Conservation (phyloP, 2,797 vertebrate genomes). For the Gadopsis bispinosus region DNA sequence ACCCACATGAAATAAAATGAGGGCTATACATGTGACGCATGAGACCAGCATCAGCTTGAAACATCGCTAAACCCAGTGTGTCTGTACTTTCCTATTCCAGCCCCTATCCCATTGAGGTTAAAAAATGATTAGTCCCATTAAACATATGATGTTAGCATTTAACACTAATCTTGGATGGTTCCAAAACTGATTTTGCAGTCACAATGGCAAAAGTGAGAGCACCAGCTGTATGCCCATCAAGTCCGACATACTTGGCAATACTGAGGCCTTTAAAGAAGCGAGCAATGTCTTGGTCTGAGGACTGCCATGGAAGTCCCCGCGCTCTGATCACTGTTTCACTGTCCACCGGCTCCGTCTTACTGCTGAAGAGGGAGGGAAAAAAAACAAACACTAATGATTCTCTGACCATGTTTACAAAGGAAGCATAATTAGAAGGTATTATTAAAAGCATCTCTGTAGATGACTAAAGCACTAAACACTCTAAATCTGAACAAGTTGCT, state of each 20-base stretch:
- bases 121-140: neutral
- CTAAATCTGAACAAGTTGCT: constrained; percentile 28
- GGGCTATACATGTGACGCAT: neutral
- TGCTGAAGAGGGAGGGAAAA: constrained; percentile 61
- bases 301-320: constrained; percentile 96
- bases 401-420: neutral
- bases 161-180: neutral
- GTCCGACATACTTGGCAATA: constrained; percentile 91
- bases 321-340: constrained; percentile 96
- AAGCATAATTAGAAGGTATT: neutral
- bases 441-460: neutral
- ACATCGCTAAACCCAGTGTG: too few relatives aligned
- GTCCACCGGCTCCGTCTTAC: constrained; percentile 94
- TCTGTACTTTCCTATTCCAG: too few relatives aligned
- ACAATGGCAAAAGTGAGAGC: neutral
- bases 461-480: neutral
- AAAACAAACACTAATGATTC: neutral
- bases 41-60: too few relatives aligned
- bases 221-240: neutral
- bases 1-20: neutral
- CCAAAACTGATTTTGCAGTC: neutral
- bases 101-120: neutral
- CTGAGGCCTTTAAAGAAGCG: constrained; percentile 98
- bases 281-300: constrained; percentile 97
- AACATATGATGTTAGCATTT: neutral